Evolutionary conservation across 2,797 vertebrate genomes (phyloP).

Genomic region (Pogoniulus pusillus): DNA sequence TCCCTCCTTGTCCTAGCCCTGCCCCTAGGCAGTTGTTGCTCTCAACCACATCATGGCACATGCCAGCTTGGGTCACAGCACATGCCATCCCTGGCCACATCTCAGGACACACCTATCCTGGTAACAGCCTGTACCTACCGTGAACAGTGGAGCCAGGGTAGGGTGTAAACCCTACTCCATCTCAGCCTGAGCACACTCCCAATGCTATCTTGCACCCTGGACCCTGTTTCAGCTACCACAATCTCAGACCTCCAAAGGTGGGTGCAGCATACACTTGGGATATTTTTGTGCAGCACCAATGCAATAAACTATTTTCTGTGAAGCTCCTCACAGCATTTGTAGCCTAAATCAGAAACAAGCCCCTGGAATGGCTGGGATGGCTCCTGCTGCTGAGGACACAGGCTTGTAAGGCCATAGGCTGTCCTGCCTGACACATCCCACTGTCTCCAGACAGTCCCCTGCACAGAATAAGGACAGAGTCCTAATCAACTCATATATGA

Average conservation of each 20-base stretch:
- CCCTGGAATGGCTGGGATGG: neutral
- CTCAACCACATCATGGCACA: fast-evolving
- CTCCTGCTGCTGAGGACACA: neutral
- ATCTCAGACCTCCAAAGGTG: fast-evolving
- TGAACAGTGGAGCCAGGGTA: fast-evolving
- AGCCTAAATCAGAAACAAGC: fast-evolving
- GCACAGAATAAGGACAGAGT: neutral
- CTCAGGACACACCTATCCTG: fast-evolving
- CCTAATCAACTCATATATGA: neutral
- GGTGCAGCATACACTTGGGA: neutral
- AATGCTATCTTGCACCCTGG: fast-evolving
- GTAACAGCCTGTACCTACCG: neutral
- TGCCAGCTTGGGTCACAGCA: neutral
- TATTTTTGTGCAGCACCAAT: neutral
- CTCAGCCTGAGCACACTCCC: neutral
- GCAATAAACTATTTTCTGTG: neutral
- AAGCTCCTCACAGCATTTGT: fast-evolving
- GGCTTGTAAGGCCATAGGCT: neutral
- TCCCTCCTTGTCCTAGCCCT: neutral
- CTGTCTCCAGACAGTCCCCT: neutral
- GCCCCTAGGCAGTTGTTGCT: neutral
- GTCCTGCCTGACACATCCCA: neutral
- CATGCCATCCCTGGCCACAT: neutral
- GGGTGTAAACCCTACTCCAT: neutral
- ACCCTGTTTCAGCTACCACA: fast-evolving